These are phyloP conservation scores for Marisa cornuarietis DNA, from an alignment of 1,140 invertebrate genomes.

Conservation along the genomic window DNA sequence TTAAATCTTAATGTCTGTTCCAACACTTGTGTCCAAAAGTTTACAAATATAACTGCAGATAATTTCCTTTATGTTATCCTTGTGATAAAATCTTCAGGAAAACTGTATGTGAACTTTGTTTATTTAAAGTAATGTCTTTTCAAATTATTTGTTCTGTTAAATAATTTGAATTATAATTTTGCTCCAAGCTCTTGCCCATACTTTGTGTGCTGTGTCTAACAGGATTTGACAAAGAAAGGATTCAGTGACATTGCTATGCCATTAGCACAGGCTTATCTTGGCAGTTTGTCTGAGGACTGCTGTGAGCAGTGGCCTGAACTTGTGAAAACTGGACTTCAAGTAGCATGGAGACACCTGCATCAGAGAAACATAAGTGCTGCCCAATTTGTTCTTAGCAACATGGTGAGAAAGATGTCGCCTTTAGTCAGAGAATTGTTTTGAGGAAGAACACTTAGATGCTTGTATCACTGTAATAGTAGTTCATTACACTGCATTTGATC, in stretches of 20 bases:
- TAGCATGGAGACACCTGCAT: constrained; percentile 29
- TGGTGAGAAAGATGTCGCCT: constrained; percentile 30
- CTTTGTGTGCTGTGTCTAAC: constrained; percentile 12
- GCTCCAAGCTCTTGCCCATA: not conserved
- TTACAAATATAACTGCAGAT: not conserved
- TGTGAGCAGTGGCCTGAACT: constrained; percentile 27
- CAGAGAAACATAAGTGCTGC: constrained; percentile 31
- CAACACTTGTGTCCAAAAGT: not conserved
- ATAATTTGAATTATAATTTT: too few species aligned
- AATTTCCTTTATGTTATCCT: not conserved
- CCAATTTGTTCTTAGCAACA: constrained; percentile 34
- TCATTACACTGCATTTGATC: not conserved
- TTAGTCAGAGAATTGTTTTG: not conserved
- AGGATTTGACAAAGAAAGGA: constrained; percentile 47
- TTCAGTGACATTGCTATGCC: constrained; percentile 42
- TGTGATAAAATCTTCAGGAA: not conserved
- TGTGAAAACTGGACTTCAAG: constrained; percentile 22
- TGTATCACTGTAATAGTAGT: not conserved
- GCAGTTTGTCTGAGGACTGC: not conserved
- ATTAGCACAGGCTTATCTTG: constrained; percentile 42
- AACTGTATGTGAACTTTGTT: too few species aligned
- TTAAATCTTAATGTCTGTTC: not conserved
- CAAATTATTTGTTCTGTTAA: not conserved
- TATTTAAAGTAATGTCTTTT: too few species aligned
- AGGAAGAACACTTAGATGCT: not conserved